Conservation (phyloP, 2,888 invertebrate genomes). For the Ennomos quercinarius region DNA sequence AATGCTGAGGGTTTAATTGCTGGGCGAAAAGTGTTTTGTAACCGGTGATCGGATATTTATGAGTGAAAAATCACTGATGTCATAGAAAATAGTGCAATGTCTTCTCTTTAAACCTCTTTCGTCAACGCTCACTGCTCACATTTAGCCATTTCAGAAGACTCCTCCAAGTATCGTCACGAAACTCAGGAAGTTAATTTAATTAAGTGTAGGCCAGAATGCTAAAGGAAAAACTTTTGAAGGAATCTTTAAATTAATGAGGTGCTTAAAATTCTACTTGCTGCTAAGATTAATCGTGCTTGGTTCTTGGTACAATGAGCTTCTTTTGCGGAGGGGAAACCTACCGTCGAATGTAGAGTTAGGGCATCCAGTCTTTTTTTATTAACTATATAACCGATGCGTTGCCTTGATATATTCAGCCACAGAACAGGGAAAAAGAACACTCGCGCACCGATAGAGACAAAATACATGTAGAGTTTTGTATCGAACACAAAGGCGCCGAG, state of each 20-base stretch:
- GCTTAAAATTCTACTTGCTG: conserved; percentile 50
- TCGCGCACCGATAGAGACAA: too few relatives aligned
- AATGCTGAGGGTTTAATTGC: too few relatives aligned
- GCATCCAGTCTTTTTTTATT: too few relatives aligned
- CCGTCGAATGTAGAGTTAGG: too few relatives aligned
- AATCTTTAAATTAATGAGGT: conserved; percentile 62
- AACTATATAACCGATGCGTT: too few relatives aligned
- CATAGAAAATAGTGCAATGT: background rate
- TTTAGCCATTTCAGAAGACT: conserved; percentile 19
- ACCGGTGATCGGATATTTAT: too few relatives aligned
- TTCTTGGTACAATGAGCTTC: conserved; percentile 34
- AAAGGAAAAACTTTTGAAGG: conserved; percentile 55
- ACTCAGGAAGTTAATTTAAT: conserved; percentile 53
- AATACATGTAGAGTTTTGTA: too few relatives aligned
- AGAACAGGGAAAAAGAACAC: too few relatives aligned
- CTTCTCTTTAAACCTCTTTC: background rate
- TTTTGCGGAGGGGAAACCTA: background rate
- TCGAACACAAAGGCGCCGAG: too few relatives aligned
- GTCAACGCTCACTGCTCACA: conserved; percentile 11
- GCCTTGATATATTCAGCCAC: too few relatives aligned
- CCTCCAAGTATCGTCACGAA: conserved; percentile 32
- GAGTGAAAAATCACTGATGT: background rate
- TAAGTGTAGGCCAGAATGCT: conserved; percentile 46
- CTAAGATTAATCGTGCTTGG: conserved; percentile 48
- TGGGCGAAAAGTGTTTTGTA: too few relatives aligned